Percentiles rank a stretch among this genome's conserved stretches.
phyloP scores from a whole-genome alignment of 2,113 vertebrate species.

The Amia ocellicauda region DNA sequence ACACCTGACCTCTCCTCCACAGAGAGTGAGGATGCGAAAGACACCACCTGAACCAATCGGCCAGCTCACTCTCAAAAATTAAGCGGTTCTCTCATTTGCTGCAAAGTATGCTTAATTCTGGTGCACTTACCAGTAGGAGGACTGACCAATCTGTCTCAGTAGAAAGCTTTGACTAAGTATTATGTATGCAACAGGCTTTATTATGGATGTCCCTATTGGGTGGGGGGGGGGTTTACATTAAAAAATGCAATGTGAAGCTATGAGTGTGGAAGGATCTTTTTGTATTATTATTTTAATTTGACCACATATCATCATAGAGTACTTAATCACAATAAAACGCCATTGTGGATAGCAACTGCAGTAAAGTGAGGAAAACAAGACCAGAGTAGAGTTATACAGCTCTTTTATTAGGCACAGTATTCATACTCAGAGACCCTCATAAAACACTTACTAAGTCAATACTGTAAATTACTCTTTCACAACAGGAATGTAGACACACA shows the following conservation, averaged over 20 bases:
- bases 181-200: slow-evolving; percentile 6
- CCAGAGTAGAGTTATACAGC: not conserved
- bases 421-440: slow-evolving; percentile 7
- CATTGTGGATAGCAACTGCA: not conserved
- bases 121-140: not conserved
- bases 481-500: slow-evolving; percentile 6
- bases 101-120: not conserved
- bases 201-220: too few species aligned
- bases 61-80: too few species aligned
- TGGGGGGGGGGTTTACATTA: too few species aligned
- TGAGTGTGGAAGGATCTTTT: too few species aligned
- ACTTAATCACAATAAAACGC: not conserved
- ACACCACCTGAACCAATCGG: too few species aligned
- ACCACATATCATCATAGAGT: too few species aligned
- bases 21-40: too few species aligned
- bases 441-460: not conserved
- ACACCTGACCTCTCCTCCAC: too few species aligned
- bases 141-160: slow-evolving; percentile 5
- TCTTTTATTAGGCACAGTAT: not conserved
- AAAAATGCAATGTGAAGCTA: too few species aligned
- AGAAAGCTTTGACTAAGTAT: not conserved
- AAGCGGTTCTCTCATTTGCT: slow-evolving; percentile 2
- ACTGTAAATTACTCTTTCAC: not conserved
- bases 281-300: too few species aligned
- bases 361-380: not conserved